Percentiles rank a stretch among this genome's conserved stretches.
phyloP scores from a whole-genome alignment of 2,113 vertebrate genomes.

The Pseudonaja textilis region DNA sequence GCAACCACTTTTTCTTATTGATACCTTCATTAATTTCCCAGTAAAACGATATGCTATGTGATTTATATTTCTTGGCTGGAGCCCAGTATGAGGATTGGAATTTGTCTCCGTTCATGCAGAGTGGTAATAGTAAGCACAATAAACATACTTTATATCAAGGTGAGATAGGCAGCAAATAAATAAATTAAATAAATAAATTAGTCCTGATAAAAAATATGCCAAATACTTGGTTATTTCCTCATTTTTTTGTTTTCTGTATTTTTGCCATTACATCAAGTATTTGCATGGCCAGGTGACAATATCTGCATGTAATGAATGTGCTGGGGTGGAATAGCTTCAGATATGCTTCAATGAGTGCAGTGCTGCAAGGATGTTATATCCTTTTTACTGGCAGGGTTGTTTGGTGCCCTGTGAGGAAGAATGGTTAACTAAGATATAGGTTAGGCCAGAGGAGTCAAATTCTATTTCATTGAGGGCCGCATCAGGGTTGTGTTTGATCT shows the following conservation, averaged over 20 bases:
- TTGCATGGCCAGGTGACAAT: not conserved
- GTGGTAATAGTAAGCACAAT: not conserved
- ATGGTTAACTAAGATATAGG: not conserved
- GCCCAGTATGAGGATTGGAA: not conserved
- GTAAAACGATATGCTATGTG: not conserved
- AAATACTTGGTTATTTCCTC: not conserved
- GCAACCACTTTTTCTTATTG: not conserved
- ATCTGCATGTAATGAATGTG: not conserved
- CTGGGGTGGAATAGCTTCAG: not conserved
- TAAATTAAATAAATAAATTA: not conserved
- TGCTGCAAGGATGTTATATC: not conserved
- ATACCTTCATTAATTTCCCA: not conserved
- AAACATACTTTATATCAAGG: not conserved
- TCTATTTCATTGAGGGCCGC: no score
- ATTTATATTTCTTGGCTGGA: not conserved
- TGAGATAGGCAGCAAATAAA: not conserved
- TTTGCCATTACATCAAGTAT: not conserved
- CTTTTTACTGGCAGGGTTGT: not conserved
- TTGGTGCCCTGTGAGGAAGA: not conserved
- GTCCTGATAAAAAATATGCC: not conserved
- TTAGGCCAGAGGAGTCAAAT: not conserved
- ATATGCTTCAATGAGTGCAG: not conserved
- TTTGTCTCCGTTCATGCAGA: not conserved
- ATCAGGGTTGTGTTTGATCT: no score
- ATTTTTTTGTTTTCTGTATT: not conserved